Percentiles rank a stretch among this genome's conserved stretches.
Conservation (phyloP, 2,888 invertebrate species). For the Latrodectus hesperus region DNA sequence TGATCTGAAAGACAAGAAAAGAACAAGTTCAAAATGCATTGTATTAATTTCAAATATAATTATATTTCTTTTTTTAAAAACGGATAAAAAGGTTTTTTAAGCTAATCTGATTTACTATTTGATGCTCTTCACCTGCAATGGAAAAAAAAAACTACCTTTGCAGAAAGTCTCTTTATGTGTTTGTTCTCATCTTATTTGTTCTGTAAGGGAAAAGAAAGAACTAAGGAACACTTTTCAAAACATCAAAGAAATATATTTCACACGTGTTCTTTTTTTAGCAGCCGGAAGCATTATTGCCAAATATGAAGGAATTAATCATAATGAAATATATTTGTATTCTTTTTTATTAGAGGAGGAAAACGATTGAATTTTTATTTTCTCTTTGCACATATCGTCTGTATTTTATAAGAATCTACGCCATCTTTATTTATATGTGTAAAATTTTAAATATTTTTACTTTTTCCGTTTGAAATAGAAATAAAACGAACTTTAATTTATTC, state of each 20-base stretch:
- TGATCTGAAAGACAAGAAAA: no score
- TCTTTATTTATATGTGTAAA: not conserved
- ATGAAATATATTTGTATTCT: not conserved
- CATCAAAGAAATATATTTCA: slow-evolving; percentile 8
- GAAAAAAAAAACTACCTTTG: not conserved
- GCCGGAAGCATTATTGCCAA: not conserved
- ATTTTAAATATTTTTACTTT: not conserved
- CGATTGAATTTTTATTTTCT: not conserved
- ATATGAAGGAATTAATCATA: not conserved
- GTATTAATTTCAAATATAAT: no score
- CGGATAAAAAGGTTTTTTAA: slow-evolving; percentile 9
- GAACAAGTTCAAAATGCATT: no score
- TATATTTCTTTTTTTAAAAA: no score
- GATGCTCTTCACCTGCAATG: slow-evolving; percentile 16
- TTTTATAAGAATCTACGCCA: not conserved
- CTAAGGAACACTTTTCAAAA: not conserved
- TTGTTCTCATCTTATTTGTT: not conserved
- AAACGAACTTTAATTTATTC: no score
- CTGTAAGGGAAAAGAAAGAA: not conserved
- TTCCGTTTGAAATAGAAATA: not conserved
- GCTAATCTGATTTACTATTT: slow-evolving; percentile 38
- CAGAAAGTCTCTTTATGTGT: not conserved
- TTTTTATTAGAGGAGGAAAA: not conserved
- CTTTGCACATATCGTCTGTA: not conserved
- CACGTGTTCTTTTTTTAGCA: slow-evolving; percentile 8